Percentiles rank a stretch among this genome's conserved stretches.
Evolutionary conservation across 2,797 vertebrate genomes (phyloP).

Genomic region (Tympanoctomys barrerae): DNA sequence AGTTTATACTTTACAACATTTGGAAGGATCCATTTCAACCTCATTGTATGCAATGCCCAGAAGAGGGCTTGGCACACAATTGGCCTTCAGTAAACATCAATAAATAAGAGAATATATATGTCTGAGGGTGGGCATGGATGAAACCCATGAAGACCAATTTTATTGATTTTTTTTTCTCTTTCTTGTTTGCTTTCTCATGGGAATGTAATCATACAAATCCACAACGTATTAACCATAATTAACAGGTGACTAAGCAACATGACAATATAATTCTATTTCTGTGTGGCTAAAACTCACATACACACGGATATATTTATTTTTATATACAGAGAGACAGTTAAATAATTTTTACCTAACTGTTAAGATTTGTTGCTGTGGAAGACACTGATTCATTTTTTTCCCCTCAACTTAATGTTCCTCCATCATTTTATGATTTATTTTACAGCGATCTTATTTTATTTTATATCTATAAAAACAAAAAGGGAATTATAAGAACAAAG

Average conservation of each 20-base stretch:
- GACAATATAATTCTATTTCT: conserved; percentile 41
- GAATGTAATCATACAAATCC: conserved; percentile 31
- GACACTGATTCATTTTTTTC: conserved; percentile 1
- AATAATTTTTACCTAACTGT: conserved; percentile 12
- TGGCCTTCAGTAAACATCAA: conserved; percentile 39
- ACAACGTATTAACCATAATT: conserved; percentile 31
- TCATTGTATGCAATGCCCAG: background rate
- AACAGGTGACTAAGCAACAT: conserved; percentile 13
- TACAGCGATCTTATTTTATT: background rate
- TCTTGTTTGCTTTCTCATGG: conserved; percentile 47
- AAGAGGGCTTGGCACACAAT: background rate
- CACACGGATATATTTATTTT: background rate
- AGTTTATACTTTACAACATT: background rate
- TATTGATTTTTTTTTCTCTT: background rate
- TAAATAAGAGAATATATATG: background rate
- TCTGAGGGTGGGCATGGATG: background rate
- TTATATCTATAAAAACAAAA: conserved; percentile 45
- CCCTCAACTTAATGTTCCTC: conserved; percentile 10
- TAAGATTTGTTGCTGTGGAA: background rate
- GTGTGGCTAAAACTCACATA: background rate
- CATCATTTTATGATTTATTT: background rate
- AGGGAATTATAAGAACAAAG: no score
- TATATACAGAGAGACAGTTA: background rate
- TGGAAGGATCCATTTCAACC: background rate
- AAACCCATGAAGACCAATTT: background rate